A percentile compares a stretch with the other conserved stretches of the same genome.
Evolutionary conservation across 2,113 vertebrate species (phyloP).

Genomic region (Gavia stellata): DNA sequence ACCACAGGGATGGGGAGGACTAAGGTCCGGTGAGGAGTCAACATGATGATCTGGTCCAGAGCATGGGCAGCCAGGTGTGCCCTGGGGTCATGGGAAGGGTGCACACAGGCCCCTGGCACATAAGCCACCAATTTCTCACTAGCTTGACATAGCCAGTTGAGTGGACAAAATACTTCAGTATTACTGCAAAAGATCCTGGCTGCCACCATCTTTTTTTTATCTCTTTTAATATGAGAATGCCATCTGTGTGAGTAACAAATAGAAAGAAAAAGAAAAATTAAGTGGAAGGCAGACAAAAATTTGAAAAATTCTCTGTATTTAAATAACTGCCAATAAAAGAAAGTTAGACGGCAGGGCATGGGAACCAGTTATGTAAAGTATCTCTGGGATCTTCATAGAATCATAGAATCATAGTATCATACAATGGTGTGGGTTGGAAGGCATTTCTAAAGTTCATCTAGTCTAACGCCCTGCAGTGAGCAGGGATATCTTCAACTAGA

Average conservation of each 20-base stretch:
- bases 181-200: neutral
- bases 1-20: neutral
- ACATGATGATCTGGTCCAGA: neutral
- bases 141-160: neutral
- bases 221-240: neutral
- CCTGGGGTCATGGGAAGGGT: rapidly evolving
- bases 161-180: neutral
- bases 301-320: neutral
- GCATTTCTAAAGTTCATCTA: too few relatives aligned
- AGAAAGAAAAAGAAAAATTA: neutral
- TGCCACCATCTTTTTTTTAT: neutral
- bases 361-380: neutral
- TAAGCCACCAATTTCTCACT: neutral
- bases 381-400: neutral
- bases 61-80: neutral
- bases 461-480: too few relatives aligned
- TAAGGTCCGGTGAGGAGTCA: rapidly evolving
- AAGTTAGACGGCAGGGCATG: neutral
- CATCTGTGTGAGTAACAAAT: neutral
- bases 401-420: neutral
- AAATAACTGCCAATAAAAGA: neutral
- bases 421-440: too few relatives aligned
- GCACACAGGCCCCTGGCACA: neutral
- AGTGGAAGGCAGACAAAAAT: neutral
- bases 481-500: too few relatives aligned